These are phyloP conservation scores for Drosophila novamexicana DNA, from an alignment of 1,140 invertebrate genomes.

Conservation along the genomic window DNA sequence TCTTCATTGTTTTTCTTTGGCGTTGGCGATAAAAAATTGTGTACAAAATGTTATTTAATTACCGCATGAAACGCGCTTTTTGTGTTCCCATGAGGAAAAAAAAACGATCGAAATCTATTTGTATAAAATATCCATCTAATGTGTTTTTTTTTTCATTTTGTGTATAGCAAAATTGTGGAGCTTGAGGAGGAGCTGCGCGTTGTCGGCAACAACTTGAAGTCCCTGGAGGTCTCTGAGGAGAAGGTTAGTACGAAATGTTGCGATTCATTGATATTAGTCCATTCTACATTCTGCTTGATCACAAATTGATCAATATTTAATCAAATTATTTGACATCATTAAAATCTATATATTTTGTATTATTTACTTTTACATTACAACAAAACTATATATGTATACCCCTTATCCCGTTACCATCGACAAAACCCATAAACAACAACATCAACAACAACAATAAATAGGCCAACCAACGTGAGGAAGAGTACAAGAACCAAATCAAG, in stretches of 20 bases:
- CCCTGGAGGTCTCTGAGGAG: slow-evolving; percentile 99
- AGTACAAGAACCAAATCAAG: slow-evolving; percentile 99
- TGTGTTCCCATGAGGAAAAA: slow-evolving; percentile 41
- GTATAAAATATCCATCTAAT: slow-evolving; percentile 24
- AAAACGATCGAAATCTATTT: slow-evolving; percentile 21
- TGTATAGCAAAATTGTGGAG: slow-evolving; percentile 98
- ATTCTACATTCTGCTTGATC: not conserved
- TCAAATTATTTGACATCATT: not conserved
- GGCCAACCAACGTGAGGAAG: slow-evolving; percentile 99
- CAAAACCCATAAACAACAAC: slow-evolving; percentile 47
- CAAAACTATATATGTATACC: slow-evolving; percentile 36
- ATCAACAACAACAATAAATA: slow-evolving; percentile 85
- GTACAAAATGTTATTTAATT: slow-evolving; percentile 27
- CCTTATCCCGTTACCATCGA: slow-evolving; percentile 4
- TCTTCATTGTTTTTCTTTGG: slow-evolving; percentile 19
- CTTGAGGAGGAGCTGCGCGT: slow-evolving; percentile 99
- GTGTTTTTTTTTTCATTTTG: slow-evolving; percentile 68
- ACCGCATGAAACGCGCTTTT: slow-evolving; percentile 33
- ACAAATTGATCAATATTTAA: not conserved
- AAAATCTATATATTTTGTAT: slow-evolving; percentile 16
- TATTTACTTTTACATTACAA: slow-evolving; percentile 31
- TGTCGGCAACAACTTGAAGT: slow-evolving; percentile 99
- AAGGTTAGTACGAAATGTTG: slow-evolving; percentile 90
- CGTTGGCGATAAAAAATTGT: slow-evolving; percentile 36
- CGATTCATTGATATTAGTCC: not conserved